Conservation (phyloP, 2,113 vertebrate species). For the Siniperca chuatsi region DNA sequence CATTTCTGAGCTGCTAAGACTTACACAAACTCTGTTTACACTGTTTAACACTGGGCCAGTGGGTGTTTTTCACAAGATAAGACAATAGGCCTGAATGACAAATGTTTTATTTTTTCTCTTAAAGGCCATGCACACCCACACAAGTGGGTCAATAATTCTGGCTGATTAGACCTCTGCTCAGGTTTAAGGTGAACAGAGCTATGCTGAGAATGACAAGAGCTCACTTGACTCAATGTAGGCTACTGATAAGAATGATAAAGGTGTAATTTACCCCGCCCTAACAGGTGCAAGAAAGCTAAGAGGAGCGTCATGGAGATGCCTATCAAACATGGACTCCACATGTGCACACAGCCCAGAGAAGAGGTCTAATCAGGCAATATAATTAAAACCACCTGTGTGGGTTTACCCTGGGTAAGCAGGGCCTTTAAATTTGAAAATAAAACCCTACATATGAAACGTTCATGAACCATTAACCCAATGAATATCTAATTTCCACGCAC, state of each 20-base stretch:
- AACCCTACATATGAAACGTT: background rate
- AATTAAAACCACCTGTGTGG: background rate
- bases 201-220: constrained; percentile 12
- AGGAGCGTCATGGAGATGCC: background rate
- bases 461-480: background rate
- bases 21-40: background rate
- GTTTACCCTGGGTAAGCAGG: background rate
- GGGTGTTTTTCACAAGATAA: background rate
- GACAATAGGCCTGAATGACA: background rate
- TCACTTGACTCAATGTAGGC: background rate
- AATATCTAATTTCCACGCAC: background rate
- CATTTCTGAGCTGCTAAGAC: background rate
- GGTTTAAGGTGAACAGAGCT: constrained; percentile 1
- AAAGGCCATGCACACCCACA: background rate
- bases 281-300: background rate
- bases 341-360: background rate
- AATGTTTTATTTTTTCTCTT: background rate
- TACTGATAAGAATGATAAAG: constrained; percentile 13
- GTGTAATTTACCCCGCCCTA: background rate
- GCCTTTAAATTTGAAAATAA: background rate
- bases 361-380: background rate
- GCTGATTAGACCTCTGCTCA: background rate
- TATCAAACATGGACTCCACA: background rate
- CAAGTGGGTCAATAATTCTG: background rate
- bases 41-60: background rate